Conservation (phyloP, 2,888 invertebrate species). For the Pyrrhia umbra region DNA sequence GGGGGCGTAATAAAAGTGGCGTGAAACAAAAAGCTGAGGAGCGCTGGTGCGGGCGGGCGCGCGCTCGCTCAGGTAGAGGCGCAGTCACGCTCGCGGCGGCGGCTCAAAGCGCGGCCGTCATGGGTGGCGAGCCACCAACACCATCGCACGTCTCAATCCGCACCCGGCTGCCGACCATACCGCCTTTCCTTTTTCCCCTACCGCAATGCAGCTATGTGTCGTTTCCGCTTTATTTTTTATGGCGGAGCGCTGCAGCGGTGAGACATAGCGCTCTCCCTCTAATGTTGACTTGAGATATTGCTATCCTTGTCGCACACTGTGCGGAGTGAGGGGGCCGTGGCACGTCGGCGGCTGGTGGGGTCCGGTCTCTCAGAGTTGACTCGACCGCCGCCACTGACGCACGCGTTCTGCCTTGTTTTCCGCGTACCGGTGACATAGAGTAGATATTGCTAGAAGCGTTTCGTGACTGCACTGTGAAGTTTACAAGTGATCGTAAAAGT, state of each 20-base stretch:
- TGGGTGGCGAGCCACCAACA: constrained; percentile 90
- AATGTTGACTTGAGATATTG: constrained; percentile 77
- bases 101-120: constrained; percentile 87
- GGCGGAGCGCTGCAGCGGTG: constrained; percentile 87
- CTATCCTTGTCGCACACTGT: constrained; percentile 75
- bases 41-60: constrained; percentile 69
- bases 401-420: constrained; percentile 72
- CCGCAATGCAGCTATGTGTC: constrained; percentile 90
- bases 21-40: constrained; percentile 84
- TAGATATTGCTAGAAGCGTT: constrained; percentile 81
- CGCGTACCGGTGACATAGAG: constrained; percentile 81
- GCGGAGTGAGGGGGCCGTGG: constrained; percentile 76
- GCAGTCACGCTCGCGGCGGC: constrained; percentile 72
- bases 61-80: constrained; percentile 71
- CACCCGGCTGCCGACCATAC: constrained; percentile 87
- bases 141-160: constrained; percentile 90
- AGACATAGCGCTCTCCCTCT: constrained; percentile 84
- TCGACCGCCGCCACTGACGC: constrained; percentile 80
- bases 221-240: constrained; percentile 90
- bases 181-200: constrained; percentile 89
- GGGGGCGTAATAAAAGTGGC: constrained; percentile 88
- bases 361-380: constrained; percentile 85
- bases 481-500: constrained; percentile 80
- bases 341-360: constrained; percentile 81
- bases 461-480: constrained; percentile 85